These are phyloP conservation scores for Trematocara macrostoma DNA, from an alignment of 2,113 vertebrate species.

Conservation along the genomic window DNA sequence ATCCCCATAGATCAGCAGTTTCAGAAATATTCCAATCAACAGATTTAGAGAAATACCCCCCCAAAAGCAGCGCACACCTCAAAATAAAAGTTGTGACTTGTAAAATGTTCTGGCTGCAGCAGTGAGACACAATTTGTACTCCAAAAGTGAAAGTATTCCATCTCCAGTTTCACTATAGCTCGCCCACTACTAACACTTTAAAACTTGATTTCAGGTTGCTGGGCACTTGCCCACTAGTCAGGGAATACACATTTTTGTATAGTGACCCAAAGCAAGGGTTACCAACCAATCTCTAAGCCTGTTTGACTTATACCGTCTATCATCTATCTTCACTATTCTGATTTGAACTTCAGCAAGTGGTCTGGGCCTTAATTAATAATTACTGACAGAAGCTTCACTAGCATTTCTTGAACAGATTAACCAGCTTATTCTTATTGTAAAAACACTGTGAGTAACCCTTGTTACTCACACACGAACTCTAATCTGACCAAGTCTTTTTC, in stretches of 20 bases:
- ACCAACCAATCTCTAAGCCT: background rate
- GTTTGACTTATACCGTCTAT: background rate
- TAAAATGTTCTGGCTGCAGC: background rate
- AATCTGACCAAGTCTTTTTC: too few relatives aligned
- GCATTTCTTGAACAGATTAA: background rate
- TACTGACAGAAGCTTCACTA: background rate
- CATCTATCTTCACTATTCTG: background rate
- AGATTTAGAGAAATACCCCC: background rate
- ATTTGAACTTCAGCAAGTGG: background rate
- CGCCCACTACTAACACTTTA: background rate
- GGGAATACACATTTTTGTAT: background rate
- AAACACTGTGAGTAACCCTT: too few relatives aligned
- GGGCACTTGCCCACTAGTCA: background rate
- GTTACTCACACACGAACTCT: too few relatives aligned
- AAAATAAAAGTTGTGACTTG: background rate
- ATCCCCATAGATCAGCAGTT: background rate
- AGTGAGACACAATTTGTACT: background rate
- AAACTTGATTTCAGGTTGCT: background rate
- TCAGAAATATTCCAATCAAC: background rate
- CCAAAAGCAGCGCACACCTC: background rate
- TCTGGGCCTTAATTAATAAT: background rate
- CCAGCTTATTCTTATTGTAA: background rate
- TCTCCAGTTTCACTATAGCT: background rate
- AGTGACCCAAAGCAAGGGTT: background rate
- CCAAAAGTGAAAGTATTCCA: background rate